phyloP scores from a whole-genome alignment of 30 jellyfish, hydroid and myxozoan genomes.

The Aurelia sp. region DNA sequence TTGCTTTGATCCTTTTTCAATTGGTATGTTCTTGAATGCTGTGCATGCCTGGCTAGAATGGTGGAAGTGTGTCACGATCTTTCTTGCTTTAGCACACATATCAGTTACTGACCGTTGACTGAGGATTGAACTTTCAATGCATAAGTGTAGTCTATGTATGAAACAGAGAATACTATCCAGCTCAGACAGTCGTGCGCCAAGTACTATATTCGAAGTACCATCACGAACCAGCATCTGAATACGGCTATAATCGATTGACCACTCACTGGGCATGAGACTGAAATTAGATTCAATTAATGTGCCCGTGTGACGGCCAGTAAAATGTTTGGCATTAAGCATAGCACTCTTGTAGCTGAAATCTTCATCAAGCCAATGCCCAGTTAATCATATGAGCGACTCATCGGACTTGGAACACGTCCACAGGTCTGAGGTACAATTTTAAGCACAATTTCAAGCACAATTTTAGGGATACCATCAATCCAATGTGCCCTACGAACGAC shows the following conservation, averaged over 20 bases:
- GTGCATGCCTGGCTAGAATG: constrained; percentile 80
- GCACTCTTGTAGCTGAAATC: constrained; percentile 62
- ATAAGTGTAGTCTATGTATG: constrained; percentile 58
- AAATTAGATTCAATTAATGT: constrained; percentile 44
- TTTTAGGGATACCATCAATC: too few relatives aligned
- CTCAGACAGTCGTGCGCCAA: constrained; percentile 53
- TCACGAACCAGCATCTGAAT: constrained; percentile 77
- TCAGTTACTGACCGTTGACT: constrained; percentile 66
- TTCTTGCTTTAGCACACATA: constrained; percentile 58
- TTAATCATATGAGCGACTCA: constrained; percentile 66
- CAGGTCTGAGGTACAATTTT: constrained; percentile 77
- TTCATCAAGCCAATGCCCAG: constrained; percentile 74
- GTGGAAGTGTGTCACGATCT: constrained; percentile 74
- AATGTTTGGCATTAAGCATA: constrained; percentile 61
- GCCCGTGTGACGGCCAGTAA: constrained; percentile 76
- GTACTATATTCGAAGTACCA: constrained; percentile 78
- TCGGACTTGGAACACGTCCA: constrained; percentile 79
- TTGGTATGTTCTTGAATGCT: constrained; percentile 69
- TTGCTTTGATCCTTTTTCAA: constrained; percentile 62
- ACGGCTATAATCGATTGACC: constrained; percentile 61
- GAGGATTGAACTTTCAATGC: constrained; percentile 47
- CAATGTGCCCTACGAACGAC: too few relatives aligned
- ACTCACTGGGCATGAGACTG: constrained; percentile 54
- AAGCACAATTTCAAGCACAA: too few relatives aligned
- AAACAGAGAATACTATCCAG: constrained; percentile 68